phyloP scores from a whole-genome alignment of 2,113 vertebrate species.

The Capreolus pygargus region DNA sequence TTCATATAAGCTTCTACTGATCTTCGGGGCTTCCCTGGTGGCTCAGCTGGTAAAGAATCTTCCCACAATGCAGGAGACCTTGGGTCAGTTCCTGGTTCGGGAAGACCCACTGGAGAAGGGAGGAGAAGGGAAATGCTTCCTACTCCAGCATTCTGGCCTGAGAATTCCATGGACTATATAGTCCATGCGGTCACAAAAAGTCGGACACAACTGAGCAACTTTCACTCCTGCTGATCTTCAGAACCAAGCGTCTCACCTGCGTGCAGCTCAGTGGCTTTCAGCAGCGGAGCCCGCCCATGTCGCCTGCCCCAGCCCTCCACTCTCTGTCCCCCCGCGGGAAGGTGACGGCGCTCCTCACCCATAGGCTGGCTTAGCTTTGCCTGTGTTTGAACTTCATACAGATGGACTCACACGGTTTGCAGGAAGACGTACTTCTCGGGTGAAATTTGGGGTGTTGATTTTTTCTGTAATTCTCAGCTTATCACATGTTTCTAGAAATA shows the following conservation, averaged over 20 bases:
- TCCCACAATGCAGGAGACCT: fast-evolving
- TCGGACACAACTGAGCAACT: background rate
- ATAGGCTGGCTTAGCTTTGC: background rate
- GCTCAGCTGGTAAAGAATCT: background rate
- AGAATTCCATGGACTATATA: background rate
- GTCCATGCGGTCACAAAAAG: background rate
- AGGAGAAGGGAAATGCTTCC: background rate
- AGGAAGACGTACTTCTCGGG: background rate
- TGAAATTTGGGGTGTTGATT: background rate
- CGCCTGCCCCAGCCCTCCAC: background rate
- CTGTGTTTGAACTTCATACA: background rate
- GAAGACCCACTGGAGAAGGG: background rate
- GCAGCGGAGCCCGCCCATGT: background rate
- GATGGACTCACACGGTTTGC: fast-evolving
- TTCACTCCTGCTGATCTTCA: background rate
- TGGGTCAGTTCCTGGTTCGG: fast-evolving
- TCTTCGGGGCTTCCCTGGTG: background rate
- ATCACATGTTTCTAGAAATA: background rate
- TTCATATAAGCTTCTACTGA: background rate
- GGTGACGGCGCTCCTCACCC: background rate
- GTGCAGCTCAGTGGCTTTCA: background rate
- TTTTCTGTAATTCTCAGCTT: background rate
- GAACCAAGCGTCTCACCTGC: fast-evolving
- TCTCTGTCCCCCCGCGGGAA: fast-evolving
- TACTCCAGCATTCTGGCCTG: background rate